Evolutionary conservation across 2,888 invertebrate genomes (phyloP), one percentile per base, ranked within the genome.

Genomic region (Hemistola chrysoprasaria): DNA sequence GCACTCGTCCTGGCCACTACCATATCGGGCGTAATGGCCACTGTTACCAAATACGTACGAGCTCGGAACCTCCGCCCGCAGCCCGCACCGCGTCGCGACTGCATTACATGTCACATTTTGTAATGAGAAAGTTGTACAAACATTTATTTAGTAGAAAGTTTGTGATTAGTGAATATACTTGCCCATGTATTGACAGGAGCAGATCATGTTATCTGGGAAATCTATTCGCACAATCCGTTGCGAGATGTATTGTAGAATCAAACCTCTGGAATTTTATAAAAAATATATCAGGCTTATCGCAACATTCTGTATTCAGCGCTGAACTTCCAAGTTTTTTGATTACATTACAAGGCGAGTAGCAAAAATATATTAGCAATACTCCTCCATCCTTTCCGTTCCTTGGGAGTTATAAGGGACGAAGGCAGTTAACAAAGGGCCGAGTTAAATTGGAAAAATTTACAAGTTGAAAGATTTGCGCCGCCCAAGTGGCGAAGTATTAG

Each of bases 371-470:
- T 44, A 49, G 52, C 41, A 28, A 44, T 43, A 47, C 30, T 34
- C 30, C 37, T 32, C 41, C 52, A n/a, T n/a, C 40, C 42, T 52
- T 60, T 65, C 34, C 29, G 11, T 25, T 36, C 24, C 32, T 57
- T 54, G 48, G 56, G 57, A 57, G 53, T 65, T 57, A 54, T 56
- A 58, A 61, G 59, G 59, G 69, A 44, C 33, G 42, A 42, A 58
- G 53, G 59, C 57, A 65, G 61, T 62, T 65, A 69, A 61, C 65
- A 65, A 66, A 60, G 62, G 59, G 57, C 60, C 52, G 68, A 71
- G 65, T 71, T 73, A 73, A 73, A 76, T 72, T 71, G 70, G 71
- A 76, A 75, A 74, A 76, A 74, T 67, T 69, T 69, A 71, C 73
- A 75, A 75, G 62, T 73, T 62, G 65, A 62, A 67, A 72, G 69